A percentile compares a stretch with the other conserved stretches of the same genome.
Conservation (phyloP, 2,888 invertebrate species). For the Archips xylosteana region DNA sequence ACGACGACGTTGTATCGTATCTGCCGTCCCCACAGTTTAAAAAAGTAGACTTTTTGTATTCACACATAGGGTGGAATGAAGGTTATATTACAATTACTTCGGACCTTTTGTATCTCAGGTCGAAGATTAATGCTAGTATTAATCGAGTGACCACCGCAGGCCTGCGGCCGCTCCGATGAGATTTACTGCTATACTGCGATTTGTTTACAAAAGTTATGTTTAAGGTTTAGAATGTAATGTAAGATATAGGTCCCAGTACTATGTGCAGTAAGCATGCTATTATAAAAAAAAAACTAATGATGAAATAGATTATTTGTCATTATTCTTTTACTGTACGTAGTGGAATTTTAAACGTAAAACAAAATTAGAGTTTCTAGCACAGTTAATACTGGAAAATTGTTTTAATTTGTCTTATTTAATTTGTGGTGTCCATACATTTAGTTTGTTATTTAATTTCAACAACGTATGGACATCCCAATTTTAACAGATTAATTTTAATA, state of each 20-base stretch:
- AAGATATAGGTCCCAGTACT: background rate
- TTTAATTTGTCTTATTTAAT: no score
- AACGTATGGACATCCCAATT: no score
- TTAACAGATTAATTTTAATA: no score
- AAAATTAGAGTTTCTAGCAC: no score
- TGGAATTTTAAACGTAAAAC: no score
- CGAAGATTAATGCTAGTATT: conserved; percentile 81
- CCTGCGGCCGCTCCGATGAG: conserved; percentile 30
- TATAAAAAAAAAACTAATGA: background rate
- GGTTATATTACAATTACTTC: background rate
- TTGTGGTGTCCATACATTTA: no score
- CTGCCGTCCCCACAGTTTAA: background rate
- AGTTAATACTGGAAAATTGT: no score
- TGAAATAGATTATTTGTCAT: background rate
- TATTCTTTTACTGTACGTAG: no score
- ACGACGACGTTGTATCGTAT: background rate
- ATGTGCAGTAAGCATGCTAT: background rate
- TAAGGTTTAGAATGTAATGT: background rate
- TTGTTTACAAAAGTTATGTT: conserved; percentile 4
- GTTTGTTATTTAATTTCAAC: no score
- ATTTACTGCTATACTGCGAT: conserved; percentile 13
- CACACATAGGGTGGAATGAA: background rate
- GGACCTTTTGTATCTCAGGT: background rate
- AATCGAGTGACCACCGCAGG: conserved; percentile 81
- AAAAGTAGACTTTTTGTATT: background rate